These are phyloP conservation scores for Riptortus pedestris DNA, from an alignment of 1,140 invertebrate genomes.

Conservation along the genomic window DNA sequence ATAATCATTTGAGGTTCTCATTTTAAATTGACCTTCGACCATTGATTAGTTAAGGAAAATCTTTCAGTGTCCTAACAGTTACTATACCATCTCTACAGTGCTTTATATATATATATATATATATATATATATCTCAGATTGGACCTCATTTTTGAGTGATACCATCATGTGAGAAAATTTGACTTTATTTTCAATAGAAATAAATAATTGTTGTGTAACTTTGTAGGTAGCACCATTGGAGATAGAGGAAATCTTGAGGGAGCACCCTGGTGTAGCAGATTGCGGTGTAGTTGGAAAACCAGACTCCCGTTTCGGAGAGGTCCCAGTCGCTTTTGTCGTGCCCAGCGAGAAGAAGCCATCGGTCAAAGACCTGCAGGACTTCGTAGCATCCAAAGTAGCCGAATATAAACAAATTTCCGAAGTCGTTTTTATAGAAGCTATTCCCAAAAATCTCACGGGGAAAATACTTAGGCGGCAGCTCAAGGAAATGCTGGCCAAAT, in stretches of 20 bases:
- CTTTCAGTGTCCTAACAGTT: no score
- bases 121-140: no score
- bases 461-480: slow-evolving; percentile 60
- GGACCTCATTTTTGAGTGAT: no score
- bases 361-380: slow-evolving; percentile 43
- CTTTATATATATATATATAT: no score
- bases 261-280: slow-evolving; percentile 53
- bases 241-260: slow-evolving; percentile 56
- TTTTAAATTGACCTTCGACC: no score
- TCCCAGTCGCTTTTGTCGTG: slow-evolving; percentile 51
- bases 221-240: slow-evolving; percentile 51
- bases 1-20: no score
- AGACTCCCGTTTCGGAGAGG: slow-evolving; percentile 52
- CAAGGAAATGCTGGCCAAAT: slow-evolving; percentile 33
- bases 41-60: no score
- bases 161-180: no score
- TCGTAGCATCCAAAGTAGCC: slow-evolving; percentile 50
- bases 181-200: no score
- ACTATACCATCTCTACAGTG: no score
- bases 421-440: slow-evolving; percentile 52
- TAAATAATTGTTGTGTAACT: no score
- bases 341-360: slow-evolving; percentile 38
- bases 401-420: slow-evolving; percentile 58
- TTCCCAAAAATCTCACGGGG: slow-evolving; percentile 62
- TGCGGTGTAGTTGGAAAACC: slow-evolving; percentile 60